Evolutionary conservation across 2,797 vertebrate species (phyloP).

Genomic region (Poeciliopsis paucimaculata): DNA sequence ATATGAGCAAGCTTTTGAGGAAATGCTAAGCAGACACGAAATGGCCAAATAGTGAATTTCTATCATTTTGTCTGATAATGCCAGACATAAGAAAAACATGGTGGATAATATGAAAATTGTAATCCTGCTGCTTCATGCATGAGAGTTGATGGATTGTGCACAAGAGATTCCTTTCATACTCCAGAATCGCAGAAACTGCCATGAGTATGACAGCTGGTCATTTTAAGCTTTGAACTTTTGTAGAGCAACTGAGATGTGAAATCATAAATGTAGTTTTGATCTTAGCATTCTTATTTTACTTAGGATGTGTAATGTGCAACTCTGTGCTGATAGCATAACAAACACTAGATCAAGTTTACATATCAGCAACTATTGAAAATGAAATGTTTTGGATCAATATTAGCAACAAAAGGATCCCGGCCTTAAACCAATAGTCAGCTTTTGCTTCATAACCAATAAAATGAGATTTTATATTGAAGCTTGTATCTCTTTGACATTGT

Average conservation of each 20-base stretch:
- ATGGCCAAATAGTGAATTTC: background rate
- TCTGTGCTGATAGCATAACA: background rate
- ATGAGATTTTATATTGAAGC: background rate
- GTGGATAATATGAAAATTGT: background rate
- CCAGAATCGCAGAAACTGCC: background rate
- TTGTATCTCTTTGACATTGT: background rate
- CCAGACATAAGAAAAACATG: background rate
- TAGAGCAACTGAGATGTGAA: background rate
- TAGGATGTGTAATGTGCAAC: background rate
- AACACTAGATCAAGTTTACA: background rate
- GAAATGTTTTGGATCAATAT: background rate
- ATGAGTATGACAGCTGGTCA: background rate
- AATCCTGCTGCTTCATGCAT: background rate
- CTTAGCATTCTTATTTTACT: background rate
- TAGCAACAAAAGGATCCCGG: background rate
- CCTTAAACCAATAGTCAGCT: background rate
- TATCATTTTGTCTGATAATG: background rate
- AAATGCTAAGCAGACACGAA: background rate
- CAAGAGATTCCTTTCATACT: background rate
- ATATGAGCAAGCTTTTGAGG: background rate
- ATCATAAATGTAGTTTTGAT: background rate
- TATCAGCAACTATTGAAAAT: background rate
- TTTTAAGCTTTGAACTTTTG: background rate
- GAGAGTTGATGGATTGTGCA: background rate
- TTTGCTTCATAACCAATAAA: background rate